phyloP scores from a whole-genome alignment of 2,888 invertebrate species.

The Eupithecia centaureata region DNA sequence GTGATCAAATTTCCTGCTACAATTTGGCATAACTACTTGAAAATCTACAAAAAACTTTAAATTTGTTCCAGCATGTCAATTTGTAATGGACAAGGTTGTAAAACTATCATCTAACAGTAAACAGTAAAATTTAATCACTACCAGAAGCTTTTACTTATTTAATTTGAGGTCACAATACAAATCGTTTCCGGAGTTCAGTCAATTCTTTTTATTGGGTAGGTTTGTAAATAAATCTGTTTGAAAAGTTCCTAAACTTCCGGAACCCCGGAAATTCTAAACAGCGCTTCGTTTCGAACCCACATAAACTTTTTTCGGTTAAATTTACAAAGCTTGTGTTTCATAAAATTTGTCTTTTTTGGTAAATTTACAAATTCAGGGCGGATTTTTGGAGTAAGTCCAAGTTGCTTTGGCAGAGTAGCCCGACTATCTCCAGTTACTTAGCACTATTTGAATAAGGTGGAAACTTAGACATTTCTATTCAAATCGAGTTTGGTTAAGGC shows the following conservation, averaged over 20 bases:
- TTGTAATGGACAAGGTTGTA: constrained; percentile 9
- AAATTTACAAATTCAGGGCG: constrained; percentile 22
- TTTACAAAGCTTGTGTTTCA: constrained; percentile 5
- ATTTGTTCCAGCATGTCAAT: too few relatives aligned
- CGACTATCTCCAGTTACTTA: constrained; percentile 28
- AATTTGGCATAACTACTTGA: too few relatives aligned
- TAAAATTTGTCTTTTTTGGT: constrained; percentile 16
- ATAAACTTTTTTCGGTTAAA: constrained; percentile 7
- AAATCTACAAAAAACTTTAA: too few relatives aligned
- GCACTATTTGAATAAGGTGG: constrained; percentile 24
- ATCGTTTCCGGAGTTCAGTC: not conserved
- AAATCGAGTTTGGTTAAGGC: constrained; percentile 5
- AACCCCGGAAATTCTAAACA: constrained; percentile 14
- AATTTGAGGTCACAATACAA: not conserved
- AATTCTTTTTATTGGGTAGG: not conserved
- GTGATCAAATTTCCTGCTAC: too few relatives aligned
- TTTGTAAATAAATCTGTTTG: constrained; percentile 8
- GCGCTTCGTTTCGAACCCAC: not conserved
- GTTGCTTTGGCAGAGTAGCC: constrained; percentile 30
- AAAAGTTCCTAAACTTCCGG: constrained; percentile 11
- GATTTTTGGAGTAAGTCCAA: constrained; percentile 30
- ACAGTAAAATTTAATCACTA: too few relatives aligned
- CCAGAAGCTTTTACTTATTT: not conserved
- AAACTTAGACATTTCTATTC: constrained; percentile 20
- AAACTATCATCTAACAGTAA: not conserved